Conservation (phyloP, 2,113 vertebrate species). For the Periophthalmodon schlosseri region DNA sequence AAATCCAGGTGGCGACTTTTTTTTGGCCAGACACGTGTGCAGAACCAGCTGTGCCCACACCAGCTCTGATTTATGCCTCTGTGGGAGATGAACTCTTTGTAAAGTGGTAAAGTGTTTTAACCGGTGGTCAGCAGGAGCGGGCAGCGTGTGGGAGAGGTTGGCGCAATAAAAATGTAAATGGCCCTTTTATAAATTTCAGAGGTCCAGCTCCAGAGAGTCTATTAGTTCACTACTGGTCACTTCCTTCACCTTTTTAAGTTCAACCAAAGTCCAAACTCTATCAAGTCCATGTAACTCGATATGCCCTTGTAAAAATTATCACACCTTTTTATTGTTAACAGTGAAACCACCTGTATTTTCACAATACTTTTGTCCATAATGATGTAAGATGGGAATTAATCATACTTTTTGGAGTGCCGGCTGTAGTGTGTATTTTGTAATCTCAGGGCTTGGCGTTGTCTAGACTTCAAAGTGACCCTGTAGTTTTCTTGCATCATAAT, state of each 20-base stretch:
- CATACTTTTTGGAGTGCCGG: neutral
- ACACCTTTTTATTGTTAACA: neutral
- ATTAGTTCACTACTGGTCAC: neutral
- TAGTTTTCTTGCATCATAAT: conserved; percentile 41
- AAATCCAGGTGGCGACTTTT: too few relatives aligned
- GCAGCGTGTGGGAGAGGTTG: neutral
- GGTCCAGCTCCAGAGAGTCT: conserved; percentile 34
- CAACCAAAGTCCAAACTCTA: conserved; percentile 11
- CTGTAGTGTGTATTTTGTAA: conserved; percentile 25
- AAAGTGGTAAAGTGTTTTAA: conserved; percentile 28
- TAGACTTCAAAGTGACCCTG: conserved; percentile 43
- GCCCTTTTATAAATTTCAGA: conserved; percentile 25
- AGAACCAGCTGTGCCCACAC: neutral
- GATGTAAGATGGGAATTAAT: too few relatives aligned
- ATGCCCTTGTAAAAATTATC: neutral
- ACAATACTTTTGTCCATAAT: neutral
- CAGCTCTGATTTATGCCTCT: neutral
- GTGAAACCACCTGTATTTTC: neutral
- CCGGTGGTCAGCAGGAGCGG: conserved; percentile 48
- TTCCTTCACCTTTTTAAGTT: neutral
- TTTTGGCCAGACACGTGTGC: too few relatives aligned
- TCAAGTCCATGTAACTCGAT: neutral
- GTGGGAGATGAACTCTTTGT: conserved; percentile 2
- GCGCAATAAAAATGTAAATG: conserved; percentile 33
- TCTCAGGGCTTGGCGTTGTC: conserved; percentile 15